phyloP scores from a whole-genome alignment of 2,888 invertebrate genomes.

The Chesias legatella region DNA sequence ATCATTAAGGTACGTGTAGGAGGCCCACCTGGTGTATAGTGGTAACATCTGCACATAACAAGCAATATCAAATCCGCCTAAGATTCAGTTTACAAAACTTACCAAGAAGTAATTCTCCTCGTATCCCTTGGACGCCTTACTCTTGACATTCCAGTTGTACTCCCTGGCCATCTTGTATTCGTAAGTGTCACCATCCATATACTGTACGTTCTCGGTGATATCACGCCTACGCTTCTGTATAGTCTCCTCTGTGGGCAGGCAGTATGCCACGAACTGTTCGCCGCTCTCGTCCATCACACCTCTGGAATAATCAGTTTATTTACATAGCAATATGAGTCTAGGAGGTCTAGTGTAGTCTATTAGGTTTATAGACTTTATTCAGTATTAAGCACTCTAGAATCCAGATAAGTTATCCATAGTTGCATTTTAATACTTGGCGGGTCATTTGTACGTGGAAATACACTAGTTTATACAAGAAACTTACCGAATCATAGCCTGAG shows the following conservation, averaged over 20 bases:
- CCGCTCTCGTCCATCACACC: slow-evolving; percentile 99
- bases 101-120: slow-evolving; percentile 98
- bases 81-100: too few species aligned
- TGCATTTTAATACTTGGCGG: too few species aligned
- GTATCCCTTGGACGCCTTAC: slow-evolving; percentile 95
- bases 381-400: too few species aligned
- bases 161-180: slow-evolving; percentile 98
- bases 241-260: slow-evolving; percentile 96
- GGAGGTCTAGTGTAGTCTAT: too few species aligned
- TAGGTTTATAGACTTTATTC: too few species aligned
- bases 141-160: slow-evolving; percentile 99
- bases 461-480: slow-evolving; percentile 16
- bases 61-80: too few species aligned
- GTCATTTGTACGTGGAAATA: too few species aligned
- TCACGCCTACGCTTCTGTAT: slow-evolving; percentile 93
- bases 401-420: too few species aligned
- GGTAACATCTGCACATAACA: too few species aligned
- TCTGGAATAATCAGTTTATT: slow-evolving; percentile 63
- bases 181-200: slow-evolving; percentile 94
- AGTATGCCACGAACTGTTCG: slow-evolving; percentile 99
- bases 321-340: too few species aligned
- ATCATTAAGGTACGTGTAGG: too few species aligned
- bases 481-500: slow-evolving; percentile 98
- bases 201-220: slow-evolving; percentile 86
- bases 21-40: too few species aligned